Percentiles rank a stretch among this genome's conserved stretches.
Conservation (phyloP, 1,140 invertebrate genomes). For the Pteromalus puparum region DNA sequence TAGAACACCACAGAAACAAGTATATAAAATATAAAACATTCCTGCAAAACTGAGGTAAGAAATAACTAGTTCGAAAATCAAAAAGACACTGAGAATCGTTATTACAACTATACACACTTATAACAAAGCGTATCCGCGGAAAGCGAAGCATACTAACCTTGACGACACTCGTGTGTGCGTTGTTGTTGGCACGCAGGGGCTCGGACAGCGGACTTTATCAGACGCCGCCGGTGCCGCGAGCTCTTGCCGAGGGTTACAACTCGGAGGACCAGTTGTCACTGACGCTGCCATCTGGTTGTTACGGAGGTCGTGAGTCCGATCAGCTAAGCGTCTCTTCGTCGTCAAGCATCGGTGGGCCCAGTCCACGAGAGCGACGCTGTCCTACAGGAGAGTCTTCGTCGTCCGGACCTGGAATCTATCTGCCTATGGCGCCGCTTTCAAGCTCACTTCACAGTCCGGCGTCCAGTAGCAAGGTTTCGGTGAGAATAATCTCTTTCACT, state of each 20-base stretch:
- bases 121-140: not conserved
- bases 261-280: constrained; percentile 77
- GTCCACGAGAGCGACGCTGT: constrained; percentile 73
- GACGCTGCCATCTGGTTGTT: constrained; percentile 68
- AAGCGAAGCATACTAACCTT: not conserved
- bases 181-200: constrained; percentile 66
- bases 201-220: constrained; percentile 78
- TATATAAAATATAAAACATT: not conserved
- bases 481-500: constrained; percentile 59
- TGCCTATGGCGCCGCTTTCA: constrained; percentile 76
- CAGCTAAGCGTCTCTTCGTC: constrained; percentile 77
- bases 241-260: constrained; percentile 76
- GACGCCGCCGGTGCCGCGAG: constrained; percentile 75
- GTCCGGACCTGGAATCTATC: constrained; percentile 73
- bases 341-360: constrained; percentile 74
- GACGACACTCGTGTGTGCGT: not conserved
- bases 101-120: too few relatives aligned
- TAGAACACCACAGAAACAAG: not conserved
- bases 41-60: not conserved
- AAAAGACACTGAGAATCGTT: not conserved
- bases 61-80: too few relatives aligned
- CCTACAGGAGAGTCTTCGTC: constrained; percentile 68
- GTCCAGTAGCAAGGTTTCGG: constrained; percentile 76
- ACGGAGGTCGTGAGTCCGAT: constrained; percentile 72
- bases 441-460: constrained; percentile 71